These are phyloP conservation scores for Cnemophilus loriae DNA, from an alignment of 2,113 vertebrate genomes.

Conservation along the genomic window DNA sequence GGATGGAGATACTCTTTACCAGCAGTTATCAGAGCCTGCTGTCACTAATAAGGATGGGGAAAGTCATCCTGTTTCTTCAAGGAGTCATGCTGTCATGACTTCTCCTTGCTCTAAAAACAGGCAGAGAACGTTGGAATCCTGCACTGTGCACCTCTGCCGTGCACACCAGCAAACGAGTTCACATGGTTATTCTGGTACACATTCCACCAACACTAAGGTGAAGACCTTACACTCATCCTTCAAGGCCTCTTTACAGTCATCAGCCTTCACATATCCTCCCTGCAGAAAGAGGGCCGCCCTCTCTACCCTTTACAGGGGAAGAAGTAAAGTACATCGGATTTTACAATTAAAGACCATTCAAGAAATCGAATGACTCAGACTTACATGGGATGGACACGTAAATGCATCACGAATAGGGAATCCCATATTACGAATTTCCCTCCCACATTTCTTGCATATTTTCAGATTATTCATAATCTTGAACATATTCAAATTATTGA, in stretches of 20 bases:
- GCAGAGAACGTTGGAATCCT: fast-evolving
- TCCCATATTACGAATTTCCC: not conserved
- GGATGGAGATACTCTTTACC: not conserved
- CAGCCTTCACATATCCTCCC: not conserved
- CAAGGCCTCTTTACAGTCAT: not conserved
- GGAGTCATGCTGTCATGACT: not conserved
- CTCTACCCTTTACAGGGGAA: not conserved
- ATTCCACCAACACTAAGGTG: not conserved
- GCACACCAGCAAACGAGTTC: not conserved
- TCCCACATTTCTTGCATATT: not conserved
- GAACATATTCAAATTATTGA: not conserved
- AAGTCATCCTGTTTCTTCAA: not conserved
- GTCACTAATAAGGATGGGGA: not conserved
- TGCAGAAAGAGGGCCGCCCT: not conserved
- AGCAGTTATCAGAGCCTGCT: not conserved
- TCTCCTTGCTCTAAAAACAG: not conserved
- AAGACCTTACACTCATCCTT: not conserved
- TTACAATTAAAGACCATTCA: not conserved
- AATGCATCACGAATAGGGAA: not conserved
- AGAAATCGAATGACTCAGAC: not conserved
- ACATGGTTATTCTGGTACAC: fast-evolving
- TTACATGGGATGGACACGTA: not conserved
- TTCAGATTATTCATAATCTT: not conserved
- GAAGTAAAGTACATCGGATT: not conserved
- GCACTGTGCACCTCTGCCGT: not conserved